Percentiles rank a stretch among this genome's conserved stretches.
phyloP scores from a whole-genome alignment of 2,113 vertebrate genomes.

The Scalopus aquaticus region DNA sequence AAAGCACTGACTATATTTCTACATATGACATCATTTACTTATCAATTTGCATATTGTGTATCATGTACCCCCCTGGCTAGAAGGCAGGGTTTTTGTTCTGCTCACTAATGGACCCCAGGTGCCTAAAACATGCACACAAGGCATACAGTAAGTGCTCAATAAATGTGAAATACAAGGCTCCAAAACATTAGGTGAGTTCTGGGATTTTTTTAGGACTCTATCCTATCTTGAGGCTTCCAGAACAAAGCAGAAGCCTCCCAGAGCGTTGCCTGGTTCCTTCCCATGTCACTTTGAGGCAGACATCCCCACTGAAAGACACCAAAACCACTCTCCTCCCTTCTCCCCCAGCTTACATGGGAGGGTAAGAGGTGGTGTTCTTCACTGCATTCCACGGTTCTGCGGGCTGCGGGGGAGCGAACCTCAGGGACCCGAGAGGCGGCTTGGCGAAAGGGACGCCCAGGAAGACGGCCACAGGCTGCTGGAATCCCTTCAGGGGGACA shows the following conservation, averaged over 20 bases:
- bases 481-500: constrained; percentile 81
- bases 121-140: neutral
- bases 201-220: neutral
- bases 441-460: constrained; percentile 89
- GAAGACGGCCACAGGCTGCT: constrained; percentile 82
- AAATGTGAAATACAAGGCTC: neutral
- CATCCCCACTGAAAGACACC: neutral
- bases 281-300: fast-evolving
- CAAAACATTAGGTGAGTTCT: neutral
- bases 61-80: neutral
- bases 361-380: constrained; percentile 84
- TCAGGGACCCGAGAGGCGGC: constrained; percentile 84
- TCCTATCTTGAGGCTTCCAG: neutral
- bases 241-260: neutral
- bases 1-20: neutral
- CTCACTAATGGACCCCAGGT: neutral
- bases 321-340: neutral
- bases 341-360: constrained; percentile 82
- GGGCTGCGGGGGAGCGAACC: constrained; percentile 85
- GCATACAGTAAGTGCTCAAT: neutral
- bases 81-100: neutral
- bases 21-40: neutral
- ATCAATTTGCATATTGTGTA: neutral
- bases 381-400: constrained; percentile 83
- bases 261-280: no score